Evolutionary conservation across 2,113 vertebrate species (phyloP), one percentile per base, ranked within the genome.

Genomic region (Melanerpes aurifrons): DNA sequence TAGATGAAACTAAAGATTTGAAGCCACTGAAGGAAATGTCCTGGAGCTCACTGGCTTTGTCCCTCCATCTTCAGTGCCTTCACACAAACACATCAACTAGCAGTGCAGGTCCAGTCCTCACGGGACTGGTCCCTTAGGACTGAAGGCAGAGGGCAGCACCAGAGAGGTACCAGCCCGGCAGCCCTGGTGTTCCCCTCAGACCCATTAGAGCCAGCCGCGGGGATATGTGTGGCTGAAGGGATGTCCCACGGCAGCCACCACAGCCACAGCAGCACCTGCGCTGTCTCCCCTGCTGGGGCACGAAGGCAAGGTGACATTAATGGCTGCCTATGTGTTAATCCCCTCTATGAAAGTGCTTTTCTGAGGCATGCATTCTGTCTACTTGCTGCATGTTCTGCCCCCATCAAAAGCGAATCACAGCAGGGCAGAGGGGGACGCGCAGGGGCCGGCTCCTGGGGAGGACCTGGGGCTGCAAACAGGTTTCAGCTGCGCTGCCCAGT

Each of bases 221-320:
- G 32, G 20, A 11, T 47, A 43, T 1, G 0, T 2, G 64, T 9
- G 45, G 21, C 1, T 12, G 74, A 74, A 8, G 62, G 3, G 0
- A 17, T 15, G 53, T 32, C 48, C 56, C 14, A 9, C 40, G 13
- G 62, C 0, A 0, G 12, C 1, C 4, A 48, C 15, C 28, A 22
- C 29, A 12, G 35, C 59, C 29, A 2, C 0, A 0, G 54, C 47
- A 32, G 45, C 9, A 18, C 28, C 21, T 16, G 66, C 53, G 24
- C 6, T 6, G 15, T 5, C 21, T 62, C 86, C 74, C 31, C 58
- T 22, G 11, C 57, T 0, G 3, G 10, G 22, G 43, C 58, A 78
- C 7, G 4, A 26, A 12, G 2, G 0, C 10, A 58, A 67, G 17
- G 68, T 1, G 1, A 37, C 0, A 0, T 37, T 83, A 24, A 57